Base-by-base conservation (phyloP, 2,113 vertebrate genomes). In the Propithecus coquereli region DNA sequence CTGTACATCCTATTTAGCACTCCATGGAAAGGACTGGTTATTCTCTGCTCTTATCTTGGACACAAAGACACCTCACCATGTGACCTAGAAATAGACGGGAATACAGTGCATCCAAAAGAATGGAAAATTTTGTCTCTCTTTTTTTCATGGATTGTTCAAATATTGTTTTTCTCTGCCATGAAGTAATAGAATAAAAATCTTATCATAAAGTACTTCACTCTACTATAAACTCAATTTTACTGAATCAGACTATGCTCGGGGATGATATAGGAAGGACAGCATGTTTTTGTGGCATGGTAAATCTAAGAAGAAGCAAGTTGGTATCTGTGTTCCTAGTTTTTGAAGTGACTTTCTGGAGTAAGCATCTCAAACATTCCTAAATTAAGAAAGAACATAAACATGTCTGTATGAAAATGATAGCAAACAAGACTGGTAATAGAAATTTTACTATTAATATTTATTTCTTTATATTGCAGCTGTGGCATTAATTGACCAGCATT, bases 111-210 rank as follows among this genome's bases (percentile, higher is more conserved):
- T 50, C n/a, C 45, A 63, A 57, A 45, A 52, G 61, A 79, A 45
- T 34, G 54, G 79, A 61, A 74, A 43, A 37, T 63, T 71, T 27
- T 74, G 1, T n/a, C 59, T 91, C 3, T 89, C 27, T 86, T 54
- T 84, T 52, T 83, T 45, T 50, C 14, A n/a, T 57, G 32, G 6
- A 66, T 73, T 94, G 18, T 87, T 82, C 76, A 97, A 92, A 43
- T 86, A 37, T n/a, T 82, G 22, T 57, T 59, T 66, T 79, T 57
- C 50, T 50, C 5, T 57, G 14, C 90, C 20, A 10, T 45, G 81
- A 94, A 88, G 54, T 73, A 47, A 57, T 61, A 82, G 12, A 63
- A 76, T 84, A 40, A 91, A 70, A 59, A 25, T 2, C 5, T 1
- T 25, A n/a, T 25, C 37, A 23, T 52, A 82, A 90, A 84, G 11